Evolutionary conservation across 2,113 vertebrate species (phyloP), one percentile per base, ranked within the genome.

Genomic region (Salvelinus alpinus): DNA sequence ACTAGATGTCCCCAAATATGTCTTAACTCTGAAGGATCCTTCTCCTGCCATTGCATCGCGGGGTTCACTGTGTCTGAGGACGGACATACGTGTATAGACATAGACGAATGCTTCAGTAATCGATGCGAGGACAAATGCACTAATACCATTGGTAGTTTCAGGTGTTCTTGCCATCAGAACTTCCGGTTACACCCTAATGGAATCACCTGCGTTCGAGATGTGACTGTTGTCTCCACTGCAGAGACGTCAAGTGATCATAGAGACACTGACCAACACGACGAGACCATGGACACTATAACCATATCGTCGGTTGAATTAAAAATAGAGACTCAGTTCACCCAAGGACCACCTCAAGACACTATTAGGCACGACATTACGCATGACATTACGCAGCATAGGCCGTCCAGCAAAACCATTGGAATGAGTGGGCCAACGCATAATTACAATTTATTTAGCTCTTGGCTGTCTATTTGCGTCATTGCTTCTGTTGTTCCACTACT

Each of bases 61-160:
- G 93, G 93, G 11, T 94, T 88, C 57, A 20, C 16, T 48, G 27
- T 82, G n/a, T 83, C 84, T 1, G 59, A 69, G 13, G 72, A 91
- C 0, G 83, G 84, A 0, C 68, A 16, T 3, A 84, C 74, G 0
- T 94, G 93, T 65, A 51, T 65, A 0, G 92, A 94, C 57, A 54
- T 91, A 1, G 14, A 93, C 0, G 88, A 93, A 77, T 94, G 93
- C 29, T 4, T 69, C 22, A 66, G 1, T 27, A 29, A 31, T 2
- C 80, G 6, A 3, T 94, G 93, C 72, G 81, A 80, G 51, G 77
- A 86, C 0, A 14, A 27, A 1, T 94, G 93, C 62, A 44, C 71
- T 8, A 93, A 93, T 24, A 91, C 89, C 0, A 0, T 27, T 0
- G 93, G 93, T 1, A 90, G 92, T 82, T 93, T 85, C 73, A 9